A percentile compares a stretch with the other conserved stretches of the same genome.
Evolutionary conservation across 2,113 vertebrate genomes (phyloP).

Genomic region (Machaerirhynchus nigripectus): DNA sequence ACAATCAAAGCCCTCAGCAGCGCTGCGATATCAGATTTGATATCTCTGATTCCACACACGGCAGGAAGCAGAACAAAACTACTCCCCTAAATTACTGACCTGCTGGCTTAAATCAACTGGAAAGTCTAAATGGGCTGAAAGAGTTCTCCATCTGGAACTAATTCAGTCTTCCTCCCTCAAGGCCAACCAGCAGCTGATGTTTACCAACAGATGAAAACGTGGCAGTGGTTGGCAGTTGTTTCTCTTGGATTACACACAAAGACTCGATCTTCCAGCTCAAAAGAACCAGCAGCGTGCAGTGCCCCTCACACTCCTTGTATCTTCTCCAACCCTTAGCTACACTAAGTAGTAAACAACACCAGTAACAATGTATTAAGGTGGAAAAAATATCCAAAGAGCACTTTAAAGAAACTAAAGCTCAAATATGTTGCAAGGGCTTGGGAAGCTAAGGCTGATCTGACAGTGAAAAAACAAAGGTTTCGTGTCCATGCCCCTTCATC

Average conservation of each 20-base stretch:
- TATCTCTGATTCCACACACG: neutral
- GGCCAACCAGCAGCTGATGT: constrained; percentile 39
- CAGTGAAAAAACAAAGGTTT: neutral
- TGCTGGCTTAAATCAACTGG: constrained; percentile 20
- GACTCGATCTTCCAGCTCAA: neutral
- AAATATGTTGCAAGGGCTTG: neutral
- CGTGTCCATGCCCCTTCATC: rapidly evolving
- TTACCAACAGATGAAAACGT: constrained; percentile 63
- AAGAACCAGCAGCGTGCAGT: neutral
- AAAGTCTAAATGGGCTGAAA: neutral
- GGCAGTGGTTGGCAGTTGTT: constrained; percentile 23
- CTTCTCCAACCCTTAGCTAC: neutral
- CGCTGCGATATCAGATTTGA: neutral
- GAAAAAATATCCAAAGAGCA: neutral
- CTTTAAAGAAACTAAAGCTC: neutral
- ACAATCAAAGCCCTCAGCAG: neutral
- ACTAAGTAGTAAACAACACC: neutral
- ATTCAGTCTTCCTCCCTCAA: constrained; percentile 16
- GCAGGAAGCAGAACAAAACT: neutral
- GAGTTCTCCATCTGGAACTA: constrained; percentile 46
- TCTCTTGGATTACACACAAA: neutral
- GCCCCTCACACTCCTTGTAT: neutral
- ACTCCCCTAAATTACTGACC: constrained; percentile 27
- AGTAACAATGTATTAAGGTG: neutral
- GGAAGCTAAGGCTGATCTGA: neutral